Evolutionary conservation across 1,140 invertebrate species (phyloP).

Genomic region (Pseudomyrmex dendroicus): DNA sequence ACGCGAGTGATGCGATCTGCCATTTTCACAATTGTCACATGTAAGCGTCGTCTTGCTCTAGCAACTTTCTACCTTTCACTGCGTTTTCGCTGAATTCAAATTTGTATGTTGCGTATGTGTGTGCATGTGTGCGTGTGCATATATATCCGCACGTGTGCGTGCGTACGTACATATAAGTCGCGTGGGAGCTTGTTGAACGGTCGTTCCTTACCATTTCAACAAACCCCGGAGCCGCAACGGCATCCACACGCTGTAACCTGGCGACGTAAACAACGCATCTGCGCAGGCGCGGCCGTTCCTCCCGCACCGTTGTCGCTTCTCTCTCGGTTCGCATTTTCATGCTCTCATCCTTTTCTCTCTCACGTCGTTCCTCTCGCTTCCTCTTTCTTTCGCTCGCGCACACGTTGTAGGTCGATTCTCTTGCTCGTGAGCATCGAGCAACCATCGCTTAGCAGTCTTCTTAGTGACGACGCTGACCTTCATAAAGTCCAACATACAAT

Average conservation of each 20-base stretch:
- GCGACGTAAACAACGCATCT: conserved; percentile 81
- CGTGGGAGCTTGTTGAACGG: conserved; percentile 33
- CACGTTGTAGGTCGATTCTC: conserved; percentile 4
- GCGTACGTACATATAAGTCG: conserved; percentile 7
- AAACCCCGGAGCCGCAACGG: conserved; percentile 43
- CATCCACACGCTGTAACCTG: conserved; percentile 69
- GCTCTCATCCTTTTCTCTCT: conserved; percentile 28
- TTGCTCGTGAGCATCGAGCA: conserved; percentile 52
- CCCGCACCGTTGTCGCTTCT: conserved; percentile 41
- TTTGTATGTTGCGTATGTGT: conserved; percentile 9
- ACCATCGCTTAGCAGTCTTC: conserved; percentile 61
- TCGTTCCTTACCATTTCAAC: conserved; percentile 63
- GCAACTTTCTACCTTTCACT: conserved; percentile 52
- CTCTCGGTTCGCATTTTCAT: conserved; percentile 44
- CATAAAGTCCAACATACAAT: conserved; percentile 62
- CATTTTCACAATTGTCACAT: conserved; percentile 39
- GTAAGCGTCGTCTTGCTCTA: conserved; percentile 26
- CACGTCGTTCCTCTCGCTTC: conserved; percentile 18
- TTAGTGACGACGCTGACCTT: conserved; percentile 70
- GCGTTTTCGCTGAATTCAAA: conserved; percentile 19
- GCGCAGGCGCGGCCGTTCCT: conserved; percentile 77
- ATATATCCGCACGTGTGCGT: neutral
- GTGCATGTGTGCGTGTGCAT: neutral
- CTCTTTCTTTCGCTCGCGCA: conserved; percentile 19
- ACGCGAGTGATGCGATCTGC: neutral